phyloP scores from a whole-genome alignment of 2,888 invertebrate species.

The Formica aserva region DNA sequence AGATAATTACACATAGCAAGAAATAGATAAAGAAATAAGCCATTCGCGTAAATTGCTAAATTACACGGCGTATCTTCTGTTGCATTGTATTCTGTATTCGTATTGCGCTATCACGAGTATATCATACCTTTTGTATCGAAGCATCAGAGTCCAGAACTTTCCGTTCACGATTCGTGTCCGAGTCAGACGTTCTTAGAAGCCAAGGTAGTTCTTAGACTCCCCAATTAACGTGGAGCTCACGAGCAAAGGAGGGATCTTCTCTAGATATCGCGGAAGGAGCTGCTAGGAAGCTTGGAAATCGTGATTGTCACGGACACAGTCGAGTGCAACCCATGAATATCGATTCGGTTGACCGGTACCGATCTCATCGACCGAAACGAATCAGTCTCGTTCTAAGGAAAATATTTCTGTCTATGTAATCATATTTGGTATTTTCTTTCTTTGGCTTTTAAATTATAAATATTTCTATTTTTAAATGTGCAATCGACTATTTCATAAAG shows the following conservation, averaged over 20 bases:
- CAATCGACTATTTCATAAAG: not conserved
- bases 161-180: constrained; percentile 48
- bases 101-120: constrained; percentile 11
- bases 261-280: constrained; percentile 50
- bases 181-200: constrained; percentile 64
- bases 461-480: not conserved
- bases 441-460: not conserved
- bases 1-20: not conserved
- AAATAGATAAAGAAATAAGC: not conserved
- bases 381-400: constrained; percentile 34
- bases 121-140: constrained; percentile 14
- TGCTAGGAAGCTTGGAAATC: constrained; percentile 48
- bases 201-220: constrained; percentile 52
- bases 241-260: constrained; percentile 40
- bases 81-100: constrained; percentile 12
- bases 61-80: not conserved
- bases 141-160: constrained; percentile 18
- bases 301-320: constrained; percentile 51
- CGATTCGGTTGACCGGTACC: constrained; percentile 38
- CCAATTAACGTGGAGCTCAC: constrained; percentile 67
- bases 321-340: constrained; percentile 31
- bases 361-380: constrained; percentile 45
- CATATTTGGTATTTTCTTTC: not conserved
- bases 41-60: not conserved
- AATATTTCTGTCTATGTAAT: not conserved